Base-by-base conservation (phyloP, 2,113 vertebrate species). In the Falco punctatus region DNA sequence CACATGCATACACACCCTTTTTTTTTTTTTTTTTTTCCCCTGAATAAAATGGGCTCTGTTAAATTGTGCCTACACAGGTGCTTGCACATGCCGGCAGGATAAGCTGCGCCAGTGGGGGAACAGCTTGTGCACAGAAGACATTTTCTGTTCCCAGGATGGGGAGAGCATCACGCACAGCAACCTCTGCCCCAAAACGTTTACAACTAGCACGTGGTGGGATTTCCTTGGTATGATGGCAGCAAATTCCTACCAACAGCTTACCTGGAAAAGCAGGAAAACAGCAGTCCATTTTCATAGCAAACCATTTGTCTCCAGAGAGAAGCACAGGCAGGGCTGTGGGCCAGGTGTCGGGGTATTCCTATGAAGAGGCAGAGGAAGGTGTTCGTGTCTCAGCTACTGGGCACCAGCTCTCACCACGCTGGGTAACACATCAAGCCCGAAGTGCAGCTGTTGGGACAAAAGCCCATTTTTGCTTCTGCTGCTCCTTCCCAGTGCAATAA, bases 181-280 rank as follows among this genome's bases (percentile, higher is more conserved):
- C 2, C 44, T 84, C 40, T 61, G 46, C 23, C 12, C 30, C 38
- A 35, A 84, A 72, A 32, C 14, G 1, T 61, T 44, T 86, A 52
- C 20, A 40, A 55, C 7, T 24, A n/a, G 13, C 19, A 38, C 3
- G 4, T 0, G 0, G 20, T 10, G 19, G 59, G 30, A 64, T 80
- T 77, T 67, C 5, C 11, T 77, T 38, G 1, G 1, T 28, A 5
- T 13, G 8, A n/a, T 16, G 26, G 14, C 42, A 51, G 21, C 55
- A 64, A 90, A 59, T 57, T 78, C 46, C 46, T 23, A 26, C 44
- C 15, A 59, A 5, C 24, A 75, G 16, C 44, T 83, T 82, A 38
- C 57, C 67, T 82, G 40, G 62, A 77, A 40, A 61, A 65, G n/a
- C 38, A 79, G 24, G 38, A 79, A 66, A 86, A 11, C 14, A 61